Conservation (phyloP, 2,888 invertebrate species). For the Lysandra bellargus region DNA sequence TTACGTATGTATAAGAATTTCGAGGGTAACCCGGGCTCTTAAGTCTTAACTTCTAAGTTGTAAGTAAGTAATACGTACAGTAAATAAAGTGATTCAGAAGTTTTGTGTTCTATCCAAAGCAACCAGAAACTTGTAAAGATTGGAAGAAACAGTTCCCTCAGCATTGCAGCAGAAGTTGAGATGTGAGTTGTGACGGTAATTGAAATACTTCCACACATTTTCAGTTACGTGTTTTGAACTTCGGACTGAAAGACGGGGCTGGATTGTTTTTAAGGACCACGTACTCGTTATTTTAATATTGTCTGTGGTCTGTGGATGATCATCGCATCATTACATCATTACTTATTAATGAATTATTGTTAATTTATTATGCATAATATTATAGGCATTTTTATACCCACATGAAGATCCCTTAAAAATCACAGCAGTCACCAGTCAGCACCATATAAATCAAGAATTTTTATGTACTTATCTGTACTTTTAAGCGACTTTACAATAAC, state of each 20-base stretch:
- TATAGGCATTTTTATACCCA: too few species aligned
- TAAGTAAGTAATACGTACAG: background rate
- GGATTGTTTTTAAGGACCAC: background rate
- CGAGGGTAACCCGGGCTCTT: too few species aligned
- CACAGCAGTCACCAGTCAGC: too few species aligned
- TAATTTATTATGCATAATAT: too few species aligned
- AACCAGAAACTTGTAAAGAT: constrained; percentile 6
- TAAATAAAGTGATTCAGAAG: background rate
- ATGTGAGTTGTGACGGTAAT: background rate
- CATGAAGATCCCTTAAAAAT: too few species aligned
- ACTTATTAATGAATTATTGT: too few species aligned
- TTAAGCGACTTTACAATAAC: background rate
- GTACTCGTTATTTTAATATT: background rate
- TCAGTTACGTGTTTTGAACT: constrained; percentile 20
- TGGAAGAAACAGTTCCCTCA: constrained; percentile 2
- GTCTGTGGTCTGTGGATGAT: background rate
- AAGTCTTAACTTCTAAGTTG: too few species aligned
- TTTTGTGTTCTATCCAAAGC: background rate
- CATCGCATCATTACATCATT: too few species aligned
- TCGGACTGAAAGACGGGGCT: background rate
- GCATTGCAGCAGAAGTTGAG: background rate
- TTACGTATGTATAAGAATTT: too few species aligned
- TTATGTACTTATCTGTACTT: background rate
- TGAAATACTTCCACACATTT: constrained; percentile 19
- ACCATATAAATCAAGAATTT: background rate